Evolutionary conservation across 1,140 invertebrate genomes (phyloP).

Genomic region (Eubasilissa regina): DNA sequence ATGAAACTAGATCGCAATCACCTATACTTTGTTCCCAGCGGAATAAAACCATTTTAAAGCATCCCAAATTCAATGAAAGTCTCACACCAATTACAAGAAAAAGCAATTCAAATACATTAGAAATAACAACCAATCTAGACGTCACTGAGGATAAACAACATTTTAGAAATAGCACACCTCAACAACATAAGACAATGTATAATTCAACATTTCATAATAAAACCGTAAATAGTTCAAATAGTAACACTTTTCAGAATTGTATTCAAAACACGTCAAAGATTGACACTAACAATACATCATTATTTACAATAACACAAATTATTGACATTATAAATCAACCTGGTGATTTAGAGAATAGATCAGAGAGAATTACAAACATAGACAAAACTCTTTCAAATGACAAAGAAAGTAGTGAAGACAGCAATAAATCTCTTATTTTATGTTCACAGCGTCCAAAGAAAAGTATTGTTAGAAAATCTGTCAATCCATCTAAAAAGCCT

Average conservation of each 20-base stretch:
- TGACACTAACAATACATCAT: conserved; percentile 30
- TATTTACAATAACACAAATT: conserved; percentile 51
- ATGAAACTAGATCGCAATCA: conserved; percentile 28
- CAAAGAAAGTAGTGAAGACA: conserved; percentile 47
- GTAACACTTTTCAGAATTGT: neutral
- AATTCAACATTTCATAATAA: neutral
- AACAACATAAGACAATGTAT: neutral
- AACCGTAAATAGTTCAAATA: conserved; percentile 12
- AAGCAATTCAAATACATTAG: neutral
- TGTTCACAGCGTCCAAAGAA: conserved; percentile 53
- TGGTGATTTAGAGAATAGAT: conserved; percentile 16
- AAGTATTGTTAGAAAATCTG: neutral
- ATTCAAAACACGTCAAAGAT: neutral
- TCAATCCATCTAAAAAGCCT: conserved; percentile 20
- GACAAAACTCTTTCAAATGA: neutral
- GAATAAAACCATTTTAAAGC: conserved; percentile 7
- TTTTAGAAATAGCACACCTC: neutral
- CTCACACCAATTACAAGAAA: neutral
- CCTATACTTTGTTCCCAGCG: conserved; percentile 49
- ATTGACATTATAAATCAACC: conserved; percentile 43
- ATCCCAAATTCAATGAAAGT: neutral
- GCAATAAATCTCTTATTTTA: conserved; percentile 49
- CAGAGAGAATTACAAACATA: conserved; percentile 13
- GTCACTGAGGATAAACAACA: neutral
- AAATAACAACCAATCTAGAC: neutral